Evolutionary conservation across 2,888 invertebrate species (phyloP), one percentile per base, ranked within the genome.

Genomic region (Cremastinae sp.): DNA sequence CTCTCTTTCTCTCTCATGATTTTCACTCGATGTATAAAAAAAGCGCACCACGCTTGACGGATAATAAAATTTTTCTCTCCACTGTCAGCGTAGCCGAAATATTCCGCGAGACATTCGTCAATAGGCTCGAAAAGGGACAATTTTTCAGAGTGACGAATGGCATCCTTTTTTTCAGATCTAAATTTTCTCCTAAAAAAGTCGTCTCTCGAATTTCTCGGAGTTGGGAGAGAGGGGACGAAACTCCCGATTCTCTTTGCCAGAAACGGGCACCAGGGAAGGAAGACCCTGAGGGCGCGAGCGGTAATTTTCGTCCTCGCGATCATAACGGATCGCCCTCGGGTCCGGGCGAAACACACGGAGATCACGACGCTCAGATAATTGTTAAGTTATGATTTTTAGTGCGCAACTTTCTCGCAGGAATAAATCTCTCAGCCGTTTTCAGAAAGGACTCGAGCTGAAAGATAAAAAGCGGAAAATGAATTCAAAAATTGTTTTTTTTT

Each of bases 301-400:
- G 53, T 59, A 69, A 69, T 69, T 70, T 61, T 70, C 70, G 45
- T 70, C 45, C 70, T 70, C 61, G 70, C 35, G 70, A 70, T 59
- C 59, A 53, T 70, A 70, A 70, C 61, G 61, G 53, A 70, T 70
- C 70, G 70, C 61, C 53, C 70, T 70, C 53, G 70, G 70, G 43
- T 61, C 47, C 61, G 61, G 58, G 49, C 53, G n/a, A 70, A 61
- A 59, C 41, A 53, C 41, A 9, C 47, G 41, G 70, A 70, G 70
- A 70, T 70, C 70, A 70, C 43, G 59, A 61, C 35, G 61, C 9
- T 9, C 43, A 70, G 70, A 70, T 70, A 70, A 70, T 70, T 70
- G 70, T 70, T 70, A 70, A 70, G 61, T 70, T 70, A 70, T 70
- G 70, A 70, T 70, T 70, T 70, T 70, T 70, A 53, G 61, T 61